Evolutionary conservation across 1,140 invertebrate species (phyloP).

Genomic region (Camponotus floridanus): DNA sequence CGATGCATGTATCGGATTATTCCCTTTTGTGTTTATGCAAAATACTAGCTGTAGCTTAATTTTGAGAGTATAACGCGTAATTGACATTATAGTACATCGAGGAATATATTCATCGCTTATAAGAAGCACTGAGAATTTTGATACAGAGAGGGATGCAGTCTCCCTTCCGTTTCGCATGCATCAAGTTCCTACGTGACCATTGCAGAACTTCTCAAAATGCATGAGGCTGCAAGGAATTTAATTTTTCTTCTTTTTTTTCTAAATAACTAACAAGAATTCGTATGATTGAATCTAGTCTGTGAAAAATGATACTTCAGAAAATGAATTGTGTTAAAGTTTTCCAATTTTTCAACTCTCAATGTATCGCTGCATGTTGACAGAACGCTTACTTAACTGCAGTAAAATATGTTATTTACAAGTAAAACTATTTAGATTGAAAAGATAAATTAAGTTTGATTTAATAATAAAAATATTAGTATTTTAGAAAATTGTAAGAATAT

Average conservation of each 20-base stretch:
- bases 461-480: background rate
- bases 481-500: background rate
- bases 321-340: background rate
- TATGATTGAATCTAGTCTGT: background rate
- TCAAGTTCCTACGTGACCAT: background rate
- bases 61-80: background rate
- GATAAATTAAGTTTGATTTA: background rate
- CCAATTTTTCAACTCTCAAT: background rate
- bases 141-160: too few relatives aligned
- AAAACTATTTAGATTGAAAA: background rate
- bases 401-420: conserved; percentile 7
- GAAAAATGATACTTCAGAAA: background rate
- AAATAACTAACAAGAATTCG: background rate
- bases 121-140: too few relatives aligned
- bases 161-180: too few relatives aligned
- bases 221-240: background rate
- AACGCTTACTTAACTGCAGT: background rate
- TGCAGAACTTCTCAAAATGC: background rate
- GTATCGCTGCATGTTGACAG: background rate
- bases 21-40: background rate
- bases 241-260: background rate
- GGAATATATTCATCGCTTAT: conserved; percentile 46
- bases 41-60: background rate
- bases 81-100: conserved; percentile 50
- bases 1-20: too few relatives aligned